phyloP scores from a whole-genome alignment of 2,113 vertebrate species.

The Tetraodon nigroviridis region DNA sequence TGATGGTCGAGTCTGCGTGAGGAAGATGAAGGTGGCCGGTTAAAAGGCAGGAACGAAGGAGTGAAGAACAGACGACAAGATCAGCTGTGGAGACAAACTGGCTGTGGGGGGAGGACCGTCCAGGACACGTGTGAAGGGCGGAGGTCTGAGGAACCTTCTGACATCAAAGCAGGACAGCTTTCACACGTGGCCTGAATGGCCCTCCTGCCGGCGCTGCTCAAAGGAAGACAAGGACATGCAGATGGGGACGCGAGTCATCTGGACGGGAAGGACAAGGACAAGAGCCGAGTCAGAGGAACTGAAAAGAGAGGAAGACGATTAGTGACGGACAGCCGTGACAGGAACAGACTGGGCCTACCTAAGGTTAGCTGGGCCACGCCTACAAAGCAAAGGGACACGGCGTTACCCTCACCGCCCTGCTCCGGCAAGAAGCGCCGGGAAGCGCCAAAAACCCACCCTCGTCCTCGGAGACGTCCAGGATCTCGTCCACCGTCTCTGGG shows the following conservation, averaged over 20 bases:
- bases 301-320: conserved; percentile 66
- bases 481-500: conserved; percentile 94
- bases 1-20: conserved; percentile 38
- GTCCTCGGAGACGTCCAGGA: conserved; percentile 95
- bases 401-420: not conserved
- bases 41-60: too few relatives aligned
- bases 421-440: not conserved
- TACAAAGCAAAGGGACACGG: conserved; percentile 57
- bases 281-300: conserved; percentile 12
- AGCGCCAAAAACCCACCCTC: conserved; percentile 79
- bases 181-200: too few relatives aligned
- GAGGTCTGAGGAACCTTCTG: too few relatives aligned
- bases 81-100: too few relatives aligned
- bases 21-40: too few relatives aligned
- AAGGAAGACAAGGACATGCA: conserved; percentile 32
- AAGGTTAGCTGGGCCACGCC: conserved; percentile 78
- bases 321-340: conserved; percentile 61
- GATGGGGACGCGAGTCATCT: conserved; percentile 38
- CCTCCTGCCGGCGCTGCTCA: too few relatives aligned
- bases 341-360: conserved; percentile 75
- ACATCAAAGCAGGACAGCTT: too few relatives aligned
- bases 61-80: too few relatives aligned
- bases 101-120: too few relatives aligned
- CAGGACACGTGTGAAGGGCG: too few relatives aligned
- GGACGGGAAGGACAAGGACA: not conserved